Base-by-base conservation (phyloP, 2,797 vertebrate genomes). In the Dromococcyx pavoninus region DNA sequence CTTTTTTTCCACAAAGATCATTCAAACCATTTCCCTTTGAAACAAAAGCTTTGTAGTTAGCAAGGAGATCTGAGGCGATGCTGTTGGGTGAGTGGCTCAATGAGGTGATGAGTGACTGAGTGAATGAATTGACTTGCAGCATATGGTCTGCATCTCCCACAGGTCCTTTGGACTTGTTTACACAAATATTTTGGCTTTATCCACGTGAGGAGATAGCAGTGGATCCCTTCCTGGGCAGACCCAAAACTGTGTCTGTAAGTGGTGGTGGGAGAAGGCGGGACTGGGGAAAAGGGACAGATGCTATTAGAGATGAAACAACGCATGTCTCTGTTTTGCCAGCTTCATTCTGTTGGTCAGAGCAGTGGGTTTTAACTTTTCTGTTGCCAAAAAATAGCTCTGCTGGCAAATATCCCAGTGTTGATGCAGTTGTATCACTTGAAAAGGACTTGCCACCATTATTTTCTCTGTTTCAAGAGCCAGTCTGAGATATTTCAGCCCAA, bases 391-490 rank as follows among this genome's bases (percentile, higher is more conserved):
- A 60, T 51, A 76, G 64, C 81, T 87, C 33, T 71, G 74, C 81
- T 92, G 93, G 93, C 88, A 77, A 77, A 69, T 25, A 17, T 73
- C 93, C 91, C 30, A 23, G 67, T 79, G 86, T 86, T 91, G 92
- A 95, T 89, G 91, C 86, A 72, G 84, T 64, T 1, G 0, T 91
- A 94, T 85, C 71, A 33, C 81, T 94, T 71, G 81, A 67, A 89
- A 91, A 95, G 84, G 75, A 67, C 71, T 97, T 80, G 75, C 61
- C 95, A 93, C 74, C 69, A 77, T 41, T 85, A 78, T 86, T 82
- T 85, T 13, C 62, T 90, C 51, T 81, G 50, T 81, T 73, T 67
- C 60, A 82, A 46, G 50, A 92, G 75, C 71, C 64, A 58, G 44
- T 17, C 81, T 74, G 78, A 94, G 71, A n/a, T 62, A 75, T 30